These are phyloP conservation scores for Myotis pilosus DNA, from an alignment of 2,797 vertebrate genomes.

Conservation along the genomic window DNA sequence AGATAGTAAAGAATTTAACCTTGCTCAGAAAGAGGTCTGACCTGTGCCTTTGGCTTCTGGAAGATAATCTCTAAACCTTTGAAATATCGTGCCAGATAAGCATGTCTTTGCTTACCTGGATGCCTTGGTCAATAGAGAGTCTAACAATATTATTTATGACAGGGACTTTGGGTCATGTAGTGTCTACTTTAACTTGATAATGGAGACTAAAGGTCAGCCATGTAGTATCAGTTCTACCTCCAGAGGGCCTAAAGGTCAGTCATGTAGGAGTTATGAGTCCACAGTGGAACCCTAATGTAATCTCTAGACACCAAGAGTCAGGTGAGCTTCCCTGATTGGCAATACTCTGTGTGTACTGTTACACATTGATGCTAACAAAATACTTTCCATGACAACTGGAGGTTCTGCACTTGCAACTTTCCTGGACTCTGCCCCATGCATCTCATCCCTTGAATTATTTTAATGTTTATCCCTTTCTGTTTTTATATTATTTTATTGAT, in stretches of 20 bases:
- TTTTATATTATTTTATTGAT: too few relatives aligned
- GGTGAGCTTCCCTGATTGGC: background rate
- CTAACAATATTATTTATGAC: background rate
- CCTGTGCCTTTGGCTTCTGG: background rate
- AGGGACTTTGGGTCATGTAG: background rate
- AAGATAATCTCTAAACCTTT: constrained; percentile 9
- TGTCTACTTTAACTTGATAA: background rate
- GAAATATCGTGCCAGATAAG: background rate
- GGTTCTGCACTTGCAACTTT: background rate
- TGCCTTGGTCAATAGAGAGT: background rate
- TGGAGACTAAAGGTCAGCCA: background rate
- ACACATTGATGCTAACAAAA: background rate
- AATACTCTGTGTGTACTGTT: background rate
- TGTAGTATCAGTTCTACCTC: background rate
- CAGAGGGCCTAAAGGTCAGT: background rate
- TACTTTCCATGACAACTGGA: background rate
- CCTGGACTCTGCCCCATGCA: background rate
- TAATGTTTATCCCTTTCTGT: background rate
- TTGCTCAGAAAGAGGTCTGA: background rate
- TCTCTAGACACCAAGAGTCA: background rate
- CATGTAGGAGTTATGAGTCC: background rate
- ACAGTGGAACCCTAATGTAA: background rate
- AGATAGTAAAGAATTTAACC: background rate
- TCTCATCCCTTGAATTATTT: background rate
- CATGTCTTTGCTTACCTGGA: background rate